Evolutionary conservation across 2,113 vertebrate genomes (phyloP).

Genomic region (Ariopsis seemanni): DNA sequence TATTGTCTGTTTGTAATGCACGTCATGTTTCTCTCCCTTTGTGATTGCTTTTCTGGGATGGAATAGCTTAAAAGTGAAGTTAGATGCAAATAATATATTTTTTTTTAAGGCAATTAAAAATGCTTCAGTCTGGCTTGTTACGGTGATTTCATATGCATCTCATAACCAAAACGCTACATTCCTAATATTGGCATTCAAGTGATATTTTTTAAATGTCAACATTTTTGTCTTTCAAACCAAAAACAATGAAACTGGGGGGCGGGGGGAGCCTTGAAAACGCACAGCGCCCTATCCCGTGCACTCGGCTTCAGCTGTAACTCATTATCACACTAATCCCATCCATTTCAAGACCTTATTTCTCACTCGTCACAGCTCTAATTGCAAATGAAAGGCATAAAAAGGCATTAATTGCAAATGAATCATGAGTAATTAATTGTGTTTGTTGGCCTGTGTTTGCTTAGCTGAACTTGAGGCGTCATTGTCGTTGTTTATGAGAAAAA

Average conservation of each 20-base stretch:
- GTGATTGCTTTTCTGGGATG: neutral
- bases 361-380: constrained; percentile 70
- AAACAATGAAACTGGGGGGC: neutral
- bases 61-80: neutral
- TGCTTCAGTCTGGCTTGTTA: neutral
- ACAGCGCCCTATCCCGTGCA: constrained; percentile 13
- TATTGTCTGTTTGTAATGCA: too few species aligned
- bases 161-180: neutral
- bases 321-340: constrained; percentile 63
- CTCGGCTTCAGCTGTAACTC: constrained; percentile 61
- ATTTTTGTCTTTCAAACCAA: neutral
- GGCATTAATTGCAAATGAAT: constrained; percentile 79
- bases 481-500: constrained; percentile 69
- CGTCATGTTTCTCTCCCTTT: neutral
- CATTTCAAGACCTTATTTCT: constrained; percentile 62
- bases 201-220: neutral
- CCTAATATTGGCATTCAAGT: neutral
- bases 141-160: neutral
- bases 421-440: constrained; percentile 81
- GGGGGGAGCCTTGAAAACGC: neutral
- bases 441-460: constrained; percentile 74
- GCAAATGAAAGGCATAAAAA: constrained; percentile 76
- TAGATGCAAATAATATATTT: neutral
- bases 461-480: constrained; percentile 64
- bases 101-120: neutral